Evolutionary conservation across 2,113 vertebrate species (phyloP).

Genomic region (Lasiurus cinereus): DNA sequence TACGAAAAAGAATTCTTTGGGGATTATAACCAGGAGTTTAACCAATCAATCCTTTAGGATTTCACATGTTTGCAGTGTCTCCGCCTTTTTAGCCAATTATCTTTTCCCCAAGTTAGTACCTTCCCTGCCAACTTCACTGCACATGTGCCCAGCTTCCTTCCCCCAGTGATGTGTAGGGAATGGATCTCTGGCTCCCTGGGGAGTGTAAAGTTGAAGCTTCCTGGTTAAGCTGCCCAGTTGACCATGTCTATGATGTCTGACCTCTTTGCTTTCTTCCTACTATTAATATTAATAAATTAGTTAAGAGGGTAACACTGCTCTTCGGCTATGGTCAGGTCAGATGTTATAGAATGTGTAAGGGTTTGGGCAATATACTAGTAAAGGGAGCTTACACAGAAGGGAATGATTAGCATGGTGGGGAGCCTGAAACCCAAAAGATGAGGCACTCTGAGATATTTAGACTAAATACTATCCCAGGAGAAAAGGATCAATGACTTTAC

Average conservation of each 20-base stretch:
- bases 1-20: neutral
- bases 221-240: neutral
- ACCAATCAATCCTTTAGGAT: neutral
- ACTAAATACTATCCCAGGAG: neutral
- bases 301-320: neutral
- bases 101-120: neutral
- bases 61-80: neutral
- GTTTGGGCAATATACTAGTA: neutral
- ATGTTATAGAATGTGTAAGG: neutral
- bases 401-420: neutral
- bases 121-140: neutral
- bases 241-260: neutral
- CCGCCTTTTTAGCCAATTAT: neutral
- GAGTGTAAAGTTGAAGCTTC: neutral
- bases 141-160: neutral
- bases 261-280: neutral
- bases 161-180: neutral
- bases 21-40: neutral
- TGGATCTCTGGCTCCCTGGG: neutral
- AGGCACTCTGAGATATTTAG: neutral
- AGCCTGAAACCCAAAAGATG: neutral
- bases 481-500: neutral
- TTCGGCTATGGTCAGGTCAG: neutral
- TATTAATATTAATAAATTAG: neutral
- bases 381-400: neutral